Conservation (phyloP, 2,888 invertebrate genomes). For the Dendrolimus pini region DNA sequence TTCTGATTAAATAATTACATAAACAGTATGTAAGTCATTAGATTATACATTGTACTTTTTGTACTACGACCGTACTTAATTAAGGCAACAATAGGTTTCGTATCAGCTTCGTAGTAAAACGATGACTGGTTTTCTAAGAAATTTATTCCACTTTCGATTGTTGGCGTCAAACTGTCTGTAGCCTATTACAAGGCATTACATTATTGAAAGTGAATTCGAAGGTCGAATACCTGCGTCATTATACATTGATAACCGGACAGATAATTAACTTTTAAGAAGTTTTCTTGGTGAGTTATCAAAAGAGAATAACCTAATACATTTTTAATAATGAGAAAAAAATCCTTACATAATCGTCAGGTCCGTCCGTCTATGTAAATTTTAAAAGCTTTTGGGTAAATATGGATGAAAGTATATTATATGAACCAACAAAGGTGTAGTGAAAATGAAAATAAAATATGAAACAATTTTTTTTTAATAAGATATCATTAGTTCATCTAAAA, state of each 20-base stretch:
- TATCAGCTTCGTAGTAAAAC: neutral
- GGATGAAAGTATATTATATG: no score
- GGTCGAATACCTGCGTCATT: neutral
- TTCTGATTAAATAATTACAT: no score
- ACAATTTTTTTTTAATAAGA: no score
- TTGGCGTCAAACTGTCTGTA: slow-evolving; percentile 40
- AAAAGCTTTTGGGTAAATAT: no score
- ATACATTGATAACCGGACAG: neutral
- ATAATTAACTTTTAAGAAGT: neutral
- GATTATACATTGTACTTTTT: neutral
- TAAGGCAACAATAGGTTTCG: neutral
- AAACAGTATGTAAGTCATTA: neutral
- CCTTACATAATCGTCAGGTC: no score
- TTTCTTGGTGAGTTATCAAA: no score
- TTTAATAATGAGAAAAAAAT: no score
- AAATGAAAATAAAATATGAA: no score
- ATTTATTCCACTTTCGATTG: slow-evolving; percentile 29
- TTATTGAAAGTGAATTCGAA: slow-evolving; percentile 7
- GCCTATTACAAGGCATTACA: neutral
- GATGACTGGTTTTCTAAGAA: slow-evolving; percentile 19
- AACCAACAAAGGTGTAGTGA: no score
- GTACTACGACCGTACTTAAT: neutral
- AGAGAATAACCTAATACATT: no score
- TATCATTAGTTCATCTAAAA: no score
- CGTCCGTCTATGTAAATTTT: no score